Conservation (phyloP, 2,797 vertebrate species). For the Fistularia commersonii region DNA sequence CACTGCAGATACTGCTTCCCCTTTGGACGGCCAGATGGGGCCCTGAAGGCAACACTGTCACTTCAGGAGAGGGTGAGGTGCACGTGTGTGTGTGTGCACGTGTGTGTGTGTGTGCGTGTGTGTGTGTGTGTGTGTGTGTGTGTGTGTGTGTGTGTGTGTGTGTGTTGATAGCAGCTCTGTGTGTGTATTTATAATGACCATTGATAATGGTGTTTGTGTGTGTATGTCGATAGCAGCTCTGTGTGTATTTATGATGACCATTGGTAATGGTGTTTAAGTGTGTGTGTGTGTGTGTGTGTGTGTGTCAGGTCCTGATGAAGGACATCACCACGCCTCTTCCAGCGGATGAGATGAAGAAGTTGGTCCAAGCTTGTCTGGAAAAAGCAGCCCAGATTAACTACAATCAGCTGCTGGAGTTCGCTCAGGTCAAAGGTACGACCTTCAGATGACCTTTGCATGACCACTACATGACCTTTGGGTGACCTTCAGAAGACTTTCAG, state of each 20-base stretch:
- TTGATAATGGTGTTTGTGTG: too few species aligned
- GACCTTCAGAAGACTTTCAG: too few species aligned
- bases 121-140: too few species aligned
- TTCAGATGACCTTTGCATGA: too few species aligned
- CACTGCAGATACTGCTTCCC: constrained; percentile 96
- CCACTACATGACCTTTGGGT: too few species aligned
- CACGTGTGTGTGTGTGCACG: too few species aligned
- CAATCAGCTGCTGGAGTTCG: constrained; percentile 91
- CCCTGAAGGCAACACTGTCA: constrained; percentile 94
- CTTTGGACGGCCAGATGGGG: constrained; percentile 96
- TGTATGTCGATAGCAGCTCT: neutral
- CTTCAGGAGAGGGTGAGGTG: constrained; percentile 90
- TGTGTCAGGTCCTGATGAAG: constrained; percentile 90
- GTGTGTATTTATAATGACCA: too few species aligned
- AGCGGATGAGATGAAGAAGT: constrained; percentile 89
- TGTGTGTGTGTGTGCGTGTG: too few species aligned
- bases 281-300: neutral
- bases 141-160: too few species aligned
- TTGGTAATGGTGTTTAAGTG: neutral
- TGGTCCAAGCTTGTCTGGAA: constrained; percentile 91
- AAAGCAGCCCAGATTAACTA: constrained; percentile 95
- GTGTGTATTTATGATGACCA: neutral
- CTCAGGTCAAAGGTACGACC: constrained; percentile 80
- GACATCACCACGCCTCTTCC: constrained; percentile 92
- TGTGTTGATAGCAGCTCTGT: too few species aligned